Evolutionary conservation across 2,888 invertebrate genomes (phyloP).

Genomic region (Erpobdella octoculata): DNA sequence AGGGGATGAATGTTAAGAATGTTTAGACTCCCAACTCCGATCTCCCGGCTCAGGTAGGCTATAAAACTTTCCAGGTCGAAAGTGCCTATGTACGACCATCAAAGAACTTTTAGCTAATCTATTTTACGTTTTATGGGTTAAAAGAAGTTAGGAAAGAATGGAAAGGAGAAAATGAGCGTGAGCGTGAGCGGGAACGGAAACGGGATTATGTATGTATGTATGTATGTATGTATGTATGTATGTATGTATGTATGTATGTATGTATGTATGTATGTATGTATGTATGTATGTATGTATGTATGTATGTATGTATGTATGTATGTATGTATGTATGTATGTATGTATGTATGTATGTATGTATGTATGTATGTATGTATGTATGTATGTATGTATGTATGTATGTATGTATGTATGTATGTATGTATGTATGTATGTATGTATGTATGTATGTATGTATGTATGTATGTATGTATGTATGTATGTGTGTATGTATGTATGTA

Average conservation of each 20-base stretch:
- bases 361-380: slow-evolving; percentile 1
- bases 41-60: no score
- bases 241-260: slow-evolving; percentile 1
- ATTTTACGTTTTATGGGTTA: no score
- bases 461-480: background rate
- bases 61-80: no score
- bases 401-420: slow-evolving; percentile 1
- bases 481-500: background rate
- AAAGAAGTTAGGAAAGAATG: no score
- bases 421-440: slow-evolving; percentile 1
- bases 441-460: slow-evolving; percentile 1
- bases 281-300: slow-evolving; percentile 1
- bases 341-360: slow-evolving; percentile 1
- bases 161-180: no score
- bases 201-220: no score
- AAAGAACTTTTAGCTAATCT: no score
- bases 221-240: slow-evolving; percentile 1
- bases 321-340: slow-evolving; percentile 1
- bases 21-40: no score
- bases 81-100: no score
- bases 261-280: slow-evolving; percentile 1
- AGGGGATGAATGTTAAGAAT: no score
- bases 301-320: slow-evolving; percentile 1
- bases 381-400: slow-evolving; percentile 1
- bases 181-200: no score